These are phyloP conservation scores for Caenorhabditis elegans DNA, from an alignment of 1,140 invertebrate genomes.

Conservation along the genomic window DNA sequence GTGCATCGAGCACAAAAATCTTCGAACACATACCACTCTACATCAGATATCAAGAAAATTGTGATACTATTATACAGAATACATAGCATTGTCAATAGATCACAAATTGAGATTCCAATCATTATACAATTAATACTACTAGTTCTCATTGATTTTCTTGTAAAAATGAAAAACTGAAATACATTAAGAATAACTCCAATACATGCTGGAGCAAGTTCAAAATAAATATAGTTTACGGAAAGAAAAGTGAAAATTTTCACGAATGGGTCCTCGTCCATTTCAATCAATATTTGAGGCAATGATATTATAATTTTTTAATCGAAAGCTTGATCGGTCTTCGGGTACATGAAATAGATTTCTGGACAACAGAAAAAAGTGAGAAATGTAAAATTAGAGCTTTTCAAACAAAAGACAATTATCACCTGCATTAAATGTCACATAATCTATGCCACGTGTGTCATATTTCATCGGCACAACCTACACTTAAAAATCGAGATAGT, in stretches of 20 bases:
- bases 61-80: background rate
- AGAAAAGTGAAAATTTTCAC: background rate
- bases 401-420: no score
- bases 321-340: no score
- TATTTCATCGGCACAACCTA: no score
- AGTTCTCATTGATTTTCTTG: background rate
- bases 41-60: background rate
- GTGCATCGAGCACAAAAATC: no score
- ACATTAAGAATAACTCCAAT: background rate
- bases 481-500: no score
- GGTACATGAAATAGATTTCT: no score
- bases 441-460: no score
- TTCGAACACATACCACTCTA: background rate
- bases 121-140: background rate
- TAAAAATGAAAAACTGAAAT: background rate
- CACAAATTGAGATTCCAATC: background rate
- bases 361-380: no score
- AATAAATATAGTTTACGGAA: background rate
- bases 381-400: no score
- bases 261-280: background rate
- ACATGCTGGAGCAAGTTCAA: background rate
- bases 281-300: no score
- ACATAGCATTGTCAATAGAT: background rate
- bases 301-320: no score
- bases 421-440: no score